Evolutionary conservation across 2,113 vertebrate species (phyloP).

Genomic region (Paracanthobrama guichenoti): DNA sequence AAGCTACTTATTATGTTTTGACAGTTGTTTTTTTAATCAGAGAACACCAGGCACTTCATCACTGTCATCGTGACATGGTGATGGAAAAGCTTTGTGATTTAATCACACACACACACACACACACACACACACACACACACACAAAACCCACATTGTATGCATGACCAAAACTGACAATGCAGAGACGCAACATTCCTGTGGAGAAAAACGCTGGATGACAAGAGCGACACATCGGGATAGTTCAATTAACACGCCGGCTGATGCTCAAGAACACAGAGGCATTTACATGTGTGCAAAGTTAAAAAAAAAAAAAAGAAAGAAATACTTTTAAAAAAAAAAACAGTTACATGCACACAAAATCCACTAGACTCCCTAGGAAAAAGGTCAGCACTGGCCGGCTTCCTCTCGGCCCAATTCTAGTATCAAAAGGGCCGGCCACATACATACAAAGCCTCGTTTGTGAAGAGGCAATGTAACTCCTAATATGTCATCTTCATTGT

Average conservation of each 20-base stretch:
- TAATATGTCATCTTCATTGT: constrained; percentile 75
- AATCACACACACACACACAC: background rate
- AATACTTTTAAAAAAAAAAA: no score
- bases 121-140: background rate
- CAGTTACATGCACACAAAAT: background rate
- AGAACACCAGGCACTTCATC: constrained; percentile 30
- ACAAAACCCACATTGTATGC: constrained; percentile 37
- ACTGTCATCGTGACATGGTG: constrained; percentile 1
- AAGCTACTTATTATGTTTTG: background rate
- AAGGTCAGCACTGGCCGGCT: background rate
- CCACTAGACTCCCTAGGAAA: background rate
- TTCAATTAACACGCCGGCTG: constrained; percentile 6
- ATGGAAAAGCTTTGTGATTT: constrained; percentile 23
- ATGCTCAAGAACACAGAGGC: background rate
- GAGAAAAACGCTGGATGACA: constrained; percentile 49
- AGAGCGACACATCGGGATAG: constrained; percentile 43
- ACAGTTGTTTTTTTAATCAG: background rate
- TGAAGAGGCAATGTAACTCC: constrained; percentile 58
- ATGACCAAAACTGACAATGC: constrained; percentile 33
- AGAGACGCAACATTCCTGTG: constrained; percentile 16
- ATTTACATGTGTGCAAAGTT: background rate
- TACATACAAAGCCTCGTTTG: constrained; percentile 23
- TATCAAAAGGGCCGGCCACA: constrained; percentile 9
- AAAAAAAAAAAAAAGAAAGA: background rate
- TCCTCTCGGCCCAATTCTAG: background rate